Base-by-base conservation (phyloP, 2,797 vertebrate species). In the Enteromius mattozi region DNA sequence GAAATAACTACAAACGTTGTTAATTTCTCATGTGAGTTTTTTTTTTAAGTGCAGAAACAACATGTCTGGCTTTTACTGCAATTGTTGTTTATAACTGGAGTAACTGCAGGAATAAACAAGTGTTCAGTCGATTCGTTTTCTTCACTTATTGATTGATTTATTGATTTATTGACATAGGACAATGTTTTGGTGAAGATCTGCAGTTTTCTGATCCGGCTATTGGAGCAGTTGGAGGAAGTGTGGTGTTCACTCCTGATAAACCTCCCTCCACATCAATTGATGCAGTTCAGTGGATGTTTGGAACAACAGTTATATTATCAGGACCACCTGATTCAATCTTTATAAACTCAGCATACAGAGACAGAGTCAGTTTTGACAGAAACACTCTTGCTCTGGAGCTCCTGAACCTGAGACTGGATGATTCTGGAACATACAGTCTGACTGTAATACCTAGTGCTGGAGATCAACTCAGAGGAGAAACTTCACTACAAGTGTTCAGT, bases 281-380 rank as follows among this genome's bases (percentile, higher is more conserved):
- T 35, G 4, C 6, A 40, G 4, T 45, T 42, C 6, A 61, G 0
- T 78, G 76, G 76, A 0, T 0, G 8, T 42, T 42, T 47, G 10
- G 3, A 21, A 0, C 2, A 42, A 21, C 0, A 3, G 0, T 0
- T 30, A 65, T 78, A 19, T 0, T 21, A 10, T 0, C 24, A 45
- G 24, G 0, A 47, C 0, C 0, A 0, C 0, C 54, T 77, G 51
- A n/a, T 77, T 21, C 1, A 24, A 0, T 6, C 5, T 0, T 1
- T 17, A 17, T 19, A 17, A 0, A 0, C 7, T 0, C 35, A 0
- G 4, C 3, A 21, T 78, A 63, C 17, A 1, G 1, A 33, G 77
- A 0, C n/a, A n/a, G n/a, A n/a, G n/a, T n/a, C n/a, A n/a, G n/a
- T n/a, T n/a, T n/a, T 3, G 2, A 65, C 16, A 13, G 0, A 2